Evolutionary conservation across 2,797 vertebrate species (phyloP), one percentile per base, ranked within the genome.

Genomic region (Apogon hyalosoma): DNA sequence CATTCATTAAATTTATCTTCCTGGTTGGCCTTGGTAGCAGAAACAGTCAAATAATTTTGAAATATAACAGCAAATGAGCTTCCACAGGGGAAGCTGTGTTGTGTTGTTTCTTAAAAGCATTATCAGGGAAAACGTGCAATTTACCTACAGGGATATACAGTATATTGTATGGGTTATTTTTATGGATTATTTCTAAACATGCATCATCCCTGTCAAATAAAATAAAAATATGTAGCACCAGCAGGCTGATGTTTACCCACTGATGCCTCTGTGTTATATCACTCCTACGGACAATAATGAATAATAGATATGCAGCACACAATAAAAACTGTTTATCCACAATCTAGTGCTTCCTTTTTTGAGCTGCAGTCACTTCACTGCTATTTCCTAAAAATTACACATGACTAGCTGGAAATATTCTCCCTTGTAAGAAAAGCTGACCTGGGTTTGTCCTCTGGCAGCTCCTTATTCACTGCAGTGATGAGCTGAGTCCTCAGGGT

Each of bases 401-500:
- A 5, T 41, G 19, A 58, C 28, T 36, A 41, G 11, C 11, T 12
- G 13, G 5, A 2, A 19, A 8, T 12, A 7, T 28, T 28, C 12
- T 18, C 11, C 10, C 13, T 24, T 28, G 51, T 0, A 0, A 54
- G 28, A 10, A 53, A 11, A 5, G 15, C 82, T 63, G 46, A 96
- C 98, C 97, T 97, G 49, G 97, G 97, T 89, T 97, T 99, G 88
- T 98, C 95, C 59, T 95, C 95, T 0, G 97, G 97, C 80, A 99
- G 90, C 85, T 96, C 96, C 13, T 92, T 91, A 73, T 88, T 95
- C 83, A 97, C 92, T 7, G 94, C 93, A 1, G 87, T 82, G 73
- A 99, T 93, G 87, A 98, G 92, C 77, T 95, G 90, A 77, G 90
- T 90, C 77, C 95, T 96, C 57, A 95, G 91, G 50, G 93, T 85